Evolutionary conservation across 2,888 invertebrate genomes (phyloP), one percentile per base, ranked within the genome.

Genomic region (Melinopterus prodromus): DNA sequence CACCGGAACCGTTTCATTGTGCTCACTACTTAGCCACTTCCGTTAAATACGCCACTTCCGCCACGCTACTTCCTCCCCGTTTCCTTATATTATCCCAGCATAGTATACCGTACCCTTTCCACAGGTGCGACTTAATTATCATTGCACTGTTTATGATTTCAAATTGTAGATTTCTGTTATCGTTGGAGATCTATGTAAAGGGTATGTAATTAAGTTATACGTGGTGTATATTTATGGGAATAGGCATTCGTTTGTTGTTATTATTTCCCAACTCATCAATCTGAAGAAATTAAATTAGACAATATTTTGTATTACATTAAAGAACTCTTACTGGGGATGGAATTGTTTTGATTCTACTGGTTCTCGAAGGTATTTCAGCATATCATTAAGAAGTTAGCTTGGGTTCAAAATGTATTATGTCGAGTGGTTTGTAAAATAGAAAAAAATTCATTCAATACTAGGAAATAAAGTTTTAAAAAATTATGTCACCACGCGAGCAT

Each of bases 1-100:
- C 84, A 89, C 89, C 89, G 89, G 89, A 89, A 89, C 88, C 86
- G 87, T 88, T 53, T 89, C 86, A 89, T 89, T 90, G 89, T 89
- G 86, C 84, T 86, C 87, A 86, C 89, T 89, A 89, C 89, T 89
- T 89, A 89, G 88, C 88, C 86, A 87, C 88, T 89, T 89, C 89
- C 89, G 88, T 84, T 86, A 87, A 87, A 85, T 87, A 87, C 86
- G 86, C 87, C 87, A 87, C 88, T 89, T 89, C 89, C 89, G 88
- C 87, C 86, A 84, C 84, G 86, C 86, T 85, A 86, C 87, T 89
- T 88, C 88, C 89, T 88, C 84, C 74, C 35, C 85, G 87, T 87
- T 89, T 88, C 87, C 88, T 89, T 87, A 86, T 84, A 83, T 80
- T 81, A 78, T 82, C 78, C 77, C 77, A 9, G 70, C 77, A 77